These are phyloP conservation scores for Oscheius sp. DNA, from an alignment of 2,888 invertebrate genomes.

Conservation along the genomic window DNA sequence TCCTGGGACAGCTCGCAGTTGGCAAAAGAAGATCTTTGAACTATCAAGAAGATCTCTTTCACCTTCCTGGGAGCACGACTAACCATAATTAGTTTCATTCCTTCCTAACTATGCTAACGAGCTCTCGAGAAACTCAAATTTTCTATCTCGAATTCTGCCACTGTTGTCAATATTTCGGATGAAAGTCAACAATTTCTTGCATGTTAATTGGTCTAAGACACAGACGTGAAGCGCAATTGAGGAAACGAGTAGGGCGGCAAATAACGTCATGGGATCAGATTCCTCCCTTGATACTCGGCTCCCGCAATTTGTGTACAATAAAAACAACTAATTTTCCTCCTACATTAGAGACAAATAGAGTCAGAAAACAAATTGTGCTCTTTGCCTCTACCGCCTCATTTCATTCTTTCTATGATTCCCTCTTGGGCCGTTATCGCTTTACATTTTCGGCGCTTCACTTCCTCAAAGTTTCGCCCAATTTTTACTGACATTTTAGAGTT, in stretches of 20 bases:
- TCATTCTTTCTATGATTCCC: neutral
- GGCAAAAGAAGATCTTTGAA: neutral
- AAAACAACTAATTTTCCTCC: conserved; percentile 20
- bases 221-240: neutral
- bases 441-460: neutral
- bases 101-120: neutral
- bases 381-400: no score
- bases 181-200: neutral
- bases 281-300: neutral
- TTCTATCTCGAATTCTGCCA: neutral
- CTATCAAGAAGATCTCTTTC: neutral
- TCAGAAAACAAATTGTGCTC: neutral
- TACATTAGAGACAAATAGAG: no score
- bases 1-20: neutral
- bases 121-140: neutral
- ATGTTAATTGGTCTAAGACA: neutral
- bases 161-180: neutral
- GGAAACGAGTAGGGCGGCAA: neutral
- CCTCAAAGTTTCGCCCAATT: no score
- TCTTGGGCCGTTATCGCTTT: neutral
- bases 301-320: conserved; percentile 4
- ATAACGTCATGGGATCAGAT: conserved; percentile 13
- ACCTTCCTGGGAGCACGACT: neutral
- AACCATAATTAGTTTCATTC: neutral
- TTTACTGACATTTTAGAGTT: neutral